A percentile compares a stretch with the other conserved stretches of the same genome.
phyloP scores from a whole-genome alignment of 1,140 invertebrate genomes.

The Diabrotica undecimpunctata region DNA sequence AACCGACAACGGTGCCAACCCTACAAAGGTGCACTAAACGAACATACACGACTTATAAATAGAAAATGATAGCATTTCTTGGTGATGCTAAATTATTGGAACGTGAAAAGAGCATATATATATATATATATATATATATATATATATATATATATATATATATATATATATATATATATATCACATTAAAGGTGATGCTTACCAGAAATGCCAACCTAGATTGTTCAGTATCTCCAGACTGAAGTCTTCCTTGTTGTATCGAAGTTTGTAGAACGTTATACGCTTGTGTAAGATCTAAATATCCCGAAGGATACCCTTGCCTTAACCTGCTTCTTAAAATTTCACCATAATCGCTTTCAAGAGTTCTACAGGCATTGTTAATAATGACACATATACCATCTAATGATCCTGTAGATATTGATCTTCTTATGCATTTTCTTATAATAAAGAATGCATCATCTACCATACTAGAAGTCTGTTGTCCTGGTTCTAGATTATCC shows the following conservation, averaged over 20 bases:
- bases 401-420: slow-evolving; percentile 83
- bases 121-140: too few relatives aligned
- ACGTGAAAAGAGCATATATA: too few relatives aligned
- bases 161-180: too few relatives aligned
- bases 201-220: slow-evolving; percentile 51
- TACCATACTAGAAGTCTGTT: slow-evolving; percentile 86
- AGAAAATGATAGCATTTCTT: too few relatives aligned
- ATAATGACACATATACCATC: slow-evolving; percentile 96
- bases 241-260: slow-evolving; percentile 77
- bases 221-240: slow-evolving; percentile 78
- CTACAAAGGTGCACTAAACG: too few relatives aligned
- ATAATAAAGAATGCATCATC: slow-evolving; percentile 98
- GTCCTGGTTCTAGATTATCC: slow-evolving; percentile 65
- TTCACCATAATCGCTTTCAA: slow-evolving; percentile 83
- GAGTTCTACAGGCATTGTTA: slow-evolving; percentile 84
- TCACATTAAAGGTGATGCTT: background rate
- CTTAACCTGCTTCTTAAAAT: slow-evolving; percentile 73
- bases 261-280: slow-evolving; percentile 77
- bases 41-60: too few relatives aligned
- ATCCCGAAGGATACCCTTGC: slow-evolving; percentile 83
- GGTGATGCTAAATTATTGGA: too few relatives aligned
- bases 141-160: too few relatives aligned
- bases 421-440: slow-evolving; percentile 90
- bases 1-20: too few relatives aligned
- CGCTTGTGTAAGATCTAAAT: slow-evolving; percentile 75